Base-by-base conservation (phyloP, 2,888 invertebrate genomes). In the Brassicogethes aeneus region DNA sequence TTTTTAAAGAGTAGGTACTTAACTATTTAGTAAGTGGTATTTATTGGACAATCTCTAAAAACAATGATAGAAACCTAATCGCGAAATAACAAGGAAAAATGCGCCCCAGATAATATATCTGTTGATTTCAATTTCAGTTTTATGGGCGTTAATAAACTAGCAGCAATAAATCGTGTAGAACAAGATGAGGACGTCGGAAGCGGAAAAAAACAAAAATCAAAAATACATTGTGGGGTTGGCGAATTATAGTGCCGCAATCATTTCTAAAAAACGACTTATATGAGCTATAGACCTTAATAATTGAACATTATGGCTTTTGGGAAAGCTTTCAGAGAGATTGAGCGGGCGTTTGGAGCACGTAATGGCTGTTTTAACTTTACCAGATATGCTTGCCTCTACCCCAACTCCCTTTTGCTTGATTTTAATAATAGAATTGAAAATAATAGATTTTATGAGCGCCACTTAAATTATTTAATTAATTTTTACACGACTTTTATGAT, bases 201-300 rank as follows among this genome's bases (percentile, higher is more conserved):
- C 23, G 5, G 10, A 16, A 36, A 36, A 15, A 5, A 15, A 14
- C 10, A 15, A 36, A 36, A 36, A 36, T 36, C 36, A 36, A 36
- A 36, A 15, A 36, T 36, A 36, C 36, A 36, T 36, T 15, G 7
- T 3, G 16, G 36, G 36, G 10, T 8, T 15, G 15, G 15, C n/a
- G 48, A 51, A 48, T 53, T 50, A 49, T 53, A 50, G 55, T 52
- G 46, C 43, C 51, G 64, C 63, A 61, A 66, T 66, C 64, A 64
- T 63, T 65, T 56, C 62, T 63, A 61, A 63, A 65, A 46, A 65
- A 63, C 66, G 65, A 65, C 65, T 65, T 66, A 65, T 66, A 65
- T 64, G 66, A 64, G 66, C 66, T 59, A 67, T 67, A 67, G 61
- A 65, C 61, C 62, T 69, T 65, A 69, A 69, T 69, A 69, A 69